Conservation (phyloP, 2,113 vertebrate genomes). For the Festucalex cinctus region DNA sequence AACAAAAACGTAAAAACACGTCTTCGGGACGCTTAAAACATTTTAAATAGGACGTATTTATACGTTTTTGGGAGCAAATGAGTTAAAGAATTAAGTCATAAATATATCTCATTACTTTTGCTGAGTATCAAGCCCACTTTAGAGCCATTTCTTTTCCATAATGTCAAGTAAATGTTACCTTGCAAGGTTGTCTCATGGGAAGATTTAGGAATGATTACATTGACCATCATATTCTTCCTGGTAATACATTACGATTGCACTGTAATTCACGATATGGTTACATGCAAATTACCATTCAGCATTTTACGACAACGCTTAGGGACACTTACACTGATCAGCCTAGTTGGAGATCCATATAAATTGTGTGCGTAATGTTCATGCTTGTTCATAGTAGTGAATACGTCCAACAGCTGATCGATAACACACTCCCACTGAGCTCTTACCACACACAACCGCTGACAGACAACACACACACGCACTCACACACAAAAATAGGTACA, state of each 20-base stretch:
- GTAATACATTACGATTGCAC: not conserved
- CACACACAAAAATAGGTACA: conserved; percentile 15
- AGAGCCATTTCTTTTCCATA: too few relatives aligned
- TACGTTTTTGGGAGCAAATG: too few relatives aligned
- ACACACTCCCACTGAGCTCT: conserved; percentile 45
- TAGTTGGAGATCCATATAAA: not conserved
- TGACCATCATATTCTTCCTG: not conserved
- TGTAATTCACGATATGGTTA: not conserved
- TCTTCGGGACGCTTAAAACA: too few relatives aligned
- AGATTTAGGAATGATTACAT: too few relatives aligned
- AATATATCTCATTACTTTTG: too few relatives aligned
- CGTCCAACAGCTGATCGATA: conserved; percentile 53
- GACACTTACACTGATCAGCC: conserved; percentile 10
- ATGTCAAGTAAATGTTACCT: too few relatives aligned
- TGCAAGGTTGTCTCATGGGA: not conserved
- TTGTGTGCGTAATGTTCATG: conserved; percentile 4
- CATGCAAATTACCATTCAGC: not conserved
- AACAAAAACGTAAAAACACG: too few relatives aligned
- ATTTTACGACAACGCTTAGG: conserved; percentile 3
- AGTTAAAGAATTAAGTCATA: too few relatives aligned
- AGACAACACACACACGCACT: conserved; percentile 20
- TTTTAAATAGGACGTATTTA: too few relatives aligned
- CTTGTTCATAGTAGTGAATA: conserved; percentile 44
- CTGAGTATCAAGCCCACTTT: too few relatives aligned
- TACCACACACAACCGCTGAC: conserved; percentile 29